A percentile compares a stretch with the other conserved stretches of the same genome.
phyloP scores from a whole-genome alignment of 2,888 invertebrate genomes.

The Harpalus rubripes region DNA sequence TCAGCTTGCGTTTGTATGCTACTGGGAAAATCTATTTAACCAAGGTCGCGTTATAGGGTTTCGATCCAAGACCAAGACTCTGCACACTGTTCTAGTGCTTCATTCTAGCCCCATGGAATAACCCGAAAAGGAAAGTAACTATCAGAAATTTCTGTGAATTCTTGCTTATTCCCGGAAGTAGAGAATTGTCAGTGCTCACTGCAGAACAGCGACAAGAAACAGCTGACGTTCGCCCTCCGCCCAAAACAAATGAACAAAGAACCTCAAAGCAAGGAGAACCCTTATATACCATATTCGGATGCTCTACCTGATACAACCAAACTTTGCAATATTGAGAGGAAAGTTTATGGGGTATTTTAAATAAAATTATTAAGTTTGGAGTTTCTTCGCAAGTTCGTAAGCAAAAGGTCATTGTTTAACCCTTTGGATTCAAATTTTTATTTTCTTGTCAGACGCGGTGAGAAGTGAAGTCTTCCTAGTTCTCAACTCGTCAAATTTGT shows the following conservation, averaged over 20 bases:
- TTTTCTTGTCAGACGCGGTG: too few species aligned
- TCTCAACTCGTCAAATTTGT: too few species aligned
- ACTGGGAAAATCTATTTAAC: conserved; percentile 63
- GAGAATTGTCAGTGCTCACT: conserved; percentile 42
- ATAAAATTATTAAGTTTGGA: conserved; percentile 9
- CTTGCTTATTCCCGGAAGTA: conserved; percentile 2
- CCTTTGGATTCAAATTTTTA: too few species aligned
- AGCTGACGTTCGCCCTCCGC: conserved; percentile 30
- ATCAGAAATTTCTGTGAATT: background rate
- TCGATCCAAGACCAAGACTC: conserved; percentile 43
- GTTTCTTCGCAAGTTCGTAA: background rate
- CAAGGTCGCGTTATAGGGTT: conserved; percentile 55
- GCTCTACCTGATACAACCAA: conserved; percentile 26
- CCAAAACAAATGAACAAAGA: conserved; percentile 17
- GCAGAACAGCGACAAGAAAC: conserved; percentile 48
- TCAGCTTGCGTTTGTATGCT: conserved; percentile 56
- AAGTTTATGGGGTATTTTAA: conserved; percentile 25
- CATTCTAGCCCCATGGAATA: background rate
- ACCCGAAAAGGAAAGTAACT: background rate
- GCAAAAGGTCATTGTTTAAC: too few species aligned
- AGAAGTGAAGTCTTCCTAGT: too few species aligned
- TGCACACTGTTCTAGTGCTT: background rate
- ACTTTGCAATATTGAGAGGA: conserved; percentile 29
- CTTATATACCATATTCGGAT: conserved; percentile 11
- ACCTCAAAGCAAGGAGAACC: conserved; percentile 22